phyloP scores from a whole-genome alignment of 2,797 vertebrate genomes.

The Pseudochirops cupreus region DNA sequence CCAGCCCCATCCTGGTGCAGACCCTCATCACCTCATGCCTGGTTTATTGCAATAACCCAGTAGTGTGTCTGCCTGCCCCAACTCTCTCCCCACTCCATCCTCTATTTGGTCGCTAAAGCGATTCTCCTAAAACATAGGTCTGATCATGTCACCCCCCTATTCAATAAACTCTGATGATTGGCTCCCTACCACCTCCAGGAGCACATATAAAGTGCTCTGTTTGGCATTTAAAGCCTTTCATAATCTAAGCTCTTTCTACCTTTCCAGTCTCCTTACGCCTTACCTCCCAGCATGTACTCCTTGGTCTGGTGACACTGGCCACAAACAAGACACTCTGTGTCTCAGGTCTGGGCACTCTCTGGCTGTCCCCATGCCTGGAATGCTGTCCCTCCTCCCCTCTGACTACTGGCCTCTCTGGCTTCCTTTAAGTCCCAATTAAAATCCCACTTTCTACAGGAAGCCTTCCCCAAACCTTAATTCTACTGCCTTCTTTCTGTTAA shows the following conservation, averaged over 20 bases:
- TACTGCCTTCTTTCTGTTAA: neutral
- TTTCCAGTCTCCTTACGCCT: neutral
- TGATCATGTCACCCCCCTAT: neutral
- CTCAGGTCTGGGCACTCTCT: neutral
- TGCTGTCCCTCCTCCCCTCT: neutral
- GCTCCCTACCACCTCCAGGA: neutral
- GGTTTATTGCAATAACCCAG: neutral
- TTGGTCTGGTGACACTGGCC: neutral
- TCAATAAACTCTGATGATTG: neutral
- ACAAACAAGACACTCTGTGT: neutral
- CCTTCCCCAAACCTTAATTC: neutral
- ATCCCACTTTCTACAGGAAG: neutral
- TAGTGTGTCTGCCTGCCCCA: neutral
- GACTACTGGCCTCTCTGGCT: neutral
- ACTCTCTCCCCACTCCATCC: neutral
- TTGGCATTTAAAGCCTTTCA: neutral
- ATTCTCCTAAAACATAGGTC: neutral
- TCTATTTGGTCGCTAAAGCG: neutral
- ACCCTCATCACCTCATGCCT: neutral
- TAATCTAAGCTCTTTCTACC: neutral
- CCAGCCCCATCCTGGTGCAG: neutral
- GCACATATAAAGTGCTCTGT: neutral
- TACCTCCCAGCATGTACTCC: neutral
- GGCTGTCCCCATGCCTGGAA: neutral
- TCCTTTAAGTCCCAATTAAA: neutral